Percentiles rank a stretch among this genome's conserved stretches.
Evolutionary conservation across 2,797 vertebrate species (phyloP).

Genomic region (Coreius guichenoti): DNA sequence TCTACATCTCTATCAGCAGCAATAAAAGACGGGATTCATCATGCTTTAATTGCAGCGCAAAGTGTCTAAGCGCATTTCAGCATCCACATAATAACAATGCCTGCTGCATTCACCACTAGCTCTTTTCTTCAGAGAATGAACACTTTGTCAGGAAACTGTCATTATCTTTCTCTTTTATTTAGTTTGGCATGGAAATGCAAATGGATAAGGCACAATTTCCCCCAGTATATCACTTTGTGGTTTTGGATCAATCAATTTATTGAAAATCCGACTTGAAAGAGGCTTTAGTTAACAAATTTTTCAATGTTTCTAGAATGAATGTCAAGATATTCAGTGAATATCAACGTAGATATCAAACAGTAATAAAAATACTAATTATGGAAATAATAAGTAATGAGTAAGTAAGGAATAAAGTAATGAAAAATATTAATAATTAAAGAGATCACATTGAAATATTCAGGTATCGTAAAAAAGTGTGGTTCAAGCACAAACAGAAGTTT

Average conservation of each 20-base stretch:
- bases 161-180: not conserved
- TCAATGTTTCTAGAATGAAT: not conserved
- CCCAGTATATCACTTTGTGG: not conserved
- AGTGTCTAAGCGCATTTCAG: not conserved
- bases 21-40: constrained; percentile 2
- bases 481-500: not conserved
- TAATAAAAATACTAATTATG: not conserved
- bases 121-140: not conserved
- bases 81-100: not conserved
- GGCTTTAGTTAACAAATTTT: not conserved
- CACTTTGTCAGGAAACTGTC: not conserved
- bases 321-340: not conserved
- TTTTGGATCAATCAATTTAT: not conserved
- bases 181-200: not conserved
- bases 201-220: not conserved
- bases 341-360: not conserved
- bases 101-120: not conserved
- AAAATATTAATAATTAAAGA: not conserved
- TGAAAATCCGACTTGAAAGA: not conserved
- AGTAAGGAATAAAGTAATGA: not conserved
- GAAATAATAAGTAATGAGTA: not conserved
- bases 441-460: not conserved
- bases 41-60: constrained; percentile 3
- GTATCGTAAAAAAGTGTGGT: not conserved
- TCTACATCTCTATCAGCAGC: not conserved